Conservation (phyloP, 2,888 invertebrate genomes). For the Lacanobia oleracea region DNA sequence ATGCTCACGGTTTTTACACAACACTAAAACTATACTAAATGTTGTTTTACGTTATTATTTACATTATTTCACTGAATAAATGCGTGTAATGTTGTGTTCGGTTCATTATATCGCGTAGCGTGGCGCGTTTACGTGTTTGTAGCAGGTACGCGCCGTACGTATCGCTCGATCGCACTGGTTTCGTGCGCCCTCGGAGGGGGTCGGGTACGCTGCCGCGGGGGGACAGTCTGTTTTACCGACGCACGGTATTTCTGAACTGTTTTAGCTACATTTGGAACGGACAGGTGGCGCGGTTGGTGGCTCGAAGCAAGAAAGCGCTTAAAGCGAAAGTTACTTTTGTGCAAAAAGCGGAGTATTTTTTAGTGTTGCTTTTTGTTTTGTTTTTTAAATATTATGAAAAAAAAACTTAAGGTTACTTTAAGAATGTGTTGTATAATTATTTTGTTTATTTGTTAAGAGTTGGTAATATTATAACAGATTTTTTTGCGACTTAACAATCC, state of each 20-base stretch:
- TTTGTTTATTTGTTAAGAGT: too few relatives aligned
- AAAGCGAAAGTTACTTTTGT: constrained; percentile 45
- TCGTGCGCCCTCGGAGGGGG: constrained; percentile 76
- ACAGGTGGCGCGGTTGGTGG: constrained; percentile 82
- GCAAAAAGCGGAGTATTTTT: constrained; percentile 18
- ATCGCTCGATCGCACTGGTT: constrained; percentile 89
- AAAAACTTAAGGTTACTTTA: too few relatives aligned
- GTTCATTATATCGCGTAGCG: constrained; percentile 85
- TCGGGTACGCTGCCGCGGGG: constrained; percentile 74
- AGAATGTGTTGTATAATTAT: too few relatives aligned
- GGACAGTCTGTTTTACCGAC: constrained; percentile 75
- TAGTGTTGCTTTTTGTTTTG: not conserved
- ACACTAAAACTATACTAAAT: constrained; percentile 87
- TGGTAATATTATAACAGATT: not conserved
- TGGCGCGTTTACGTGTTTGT: constrained; percentile 77
- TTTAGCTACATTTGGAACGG: constrained; percentile 76
- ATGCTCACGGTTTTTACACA: constrained; percentile 88
- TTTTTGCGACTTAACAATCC: not conserved
- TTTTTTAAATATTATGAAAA: not conserved
- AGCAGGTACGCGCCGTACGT: constrained; percentile 83
- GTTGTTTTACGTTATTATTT: constrained; percentile 91
- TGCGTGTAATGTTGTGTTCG: constrained; percentile 82
- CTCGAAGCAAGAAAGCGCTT: constrained; percentile 61
- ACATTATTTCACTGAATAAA: constrained; percentile 89
- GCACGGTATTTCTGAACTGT: constrained; percentile 58